Evolutionary conservation across 2,113 vertebrate species (phyloP), one percentile per base, ranked within the genome.

Genomic region (Siniperca chuatsi): DNA sequence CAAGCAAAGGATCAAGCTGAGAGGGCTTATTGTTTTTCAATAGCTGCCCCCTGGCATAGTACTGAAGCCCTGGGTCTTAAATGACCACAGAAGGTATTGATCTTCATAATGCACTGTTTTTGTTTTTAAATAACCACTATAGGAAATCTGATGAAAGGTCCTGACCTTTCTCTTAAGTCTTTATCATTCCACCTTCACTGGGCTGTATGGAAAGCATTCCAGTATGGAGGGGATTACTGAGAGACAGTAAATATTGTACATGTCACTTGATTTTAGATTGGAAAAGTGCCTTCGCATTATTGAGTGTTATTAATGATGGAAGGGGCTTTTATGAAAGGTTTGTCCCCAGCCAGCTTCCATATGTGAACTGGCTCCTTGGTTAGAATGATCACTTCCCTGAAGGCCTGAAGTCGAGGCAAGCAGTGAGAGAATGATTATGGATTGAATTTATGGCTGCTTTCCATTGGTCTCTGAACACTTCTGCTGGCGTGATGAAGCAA

Each of bases 41-140:
- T 94, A 90, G 88, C 81, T 88, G 73, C 83, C 87, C 87, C 64
- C 67, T 79, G 52, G 83, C 79, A 86, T 89, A 90, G 90, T 18
- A 8, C 91, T 66, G 71, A 82, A 76, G 86, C 86, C 82, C 87
- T 81, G 89, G 84, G 80, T 92, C 91, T 94, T 90, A 90, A 92
- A 87, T 87, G 80, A 92, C 92, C 87, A 92, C 88, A 92, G 91
- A 94, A 89, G n/a, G 48, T 88, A 86, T 69, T 52, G 80, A 94
- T 95, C 94, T 94, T 90, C 89, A 92, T 92, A 93, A 89, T 67
- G 92, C 84, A 61, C 76, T 81, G 79, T 89, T 93, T 93, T 89
- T 90, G 85, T 87, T 92, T 71, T 88, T 92, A 93, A 86, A 88
- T 93, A 92, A 93, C 75, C 57, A 58, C 83, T 52, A 78, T 65